Evolutionary conservation across 2,888 invertebrate species (phyloP), one percentile per base, ranked within the genome.

Genomic region (Nymphalis c-album): DNA sequence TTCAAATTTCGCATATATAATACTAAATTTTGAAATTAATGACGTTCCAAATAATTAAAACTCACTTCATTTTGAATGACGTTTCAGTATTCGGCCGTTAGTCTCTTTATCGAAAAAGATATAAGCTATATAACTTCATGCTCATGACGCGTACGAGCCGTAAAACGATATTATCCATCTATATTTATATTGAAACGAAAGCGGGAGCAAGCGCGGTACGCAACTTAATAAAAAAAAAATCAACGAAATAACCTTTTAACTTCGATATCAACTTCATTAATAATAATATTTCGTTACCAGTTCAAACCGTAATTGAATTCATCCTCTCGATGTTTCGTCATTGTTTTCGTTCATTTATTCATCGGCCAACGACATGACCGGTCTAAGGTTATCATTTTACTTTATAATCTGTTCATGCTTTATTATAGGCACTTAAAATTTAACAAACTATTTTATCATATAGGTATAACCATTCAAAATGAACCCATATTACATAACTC

Each of bases 311-410:
- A n/a, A n/a, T 55, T 31, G n/a, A 40, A 40, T 18, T 13, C 18
- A n/a, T 57, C 57, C 2, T 40, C 13, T 48, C 55, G 17, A 35
- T 55, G 53, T 61, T 60, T 60, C 60, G 55, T 55, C 65, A 65
- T 66, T 50, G 60, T 61, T 66, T 47, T 48, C 47, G 65, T 60
- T 60, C 60, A 65, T 55, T 31, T 53, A 46, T 35, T 65, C 60
- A 8, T 40, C 55, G 55, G 65, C 35, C 55, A 45, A 57, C 65
- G 55, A 61, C 65, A 40, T 48, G 48, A 20, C 50, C 51, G 40
- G 26, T 13, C 48, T 40, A 22, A 26, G 60, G 65, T 66, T 66
- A 66, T 66, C 65, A 10, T 18, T 35, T 40, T 53, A n/a, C 51
- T n/a, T 26, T 46, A 53, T 47, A 22, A 50, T 35, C 35, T 22